Evolutionary conservation across 2,888 invertebrate species (phyloP).

Genomic region (Ligdia adustata): DNA sequence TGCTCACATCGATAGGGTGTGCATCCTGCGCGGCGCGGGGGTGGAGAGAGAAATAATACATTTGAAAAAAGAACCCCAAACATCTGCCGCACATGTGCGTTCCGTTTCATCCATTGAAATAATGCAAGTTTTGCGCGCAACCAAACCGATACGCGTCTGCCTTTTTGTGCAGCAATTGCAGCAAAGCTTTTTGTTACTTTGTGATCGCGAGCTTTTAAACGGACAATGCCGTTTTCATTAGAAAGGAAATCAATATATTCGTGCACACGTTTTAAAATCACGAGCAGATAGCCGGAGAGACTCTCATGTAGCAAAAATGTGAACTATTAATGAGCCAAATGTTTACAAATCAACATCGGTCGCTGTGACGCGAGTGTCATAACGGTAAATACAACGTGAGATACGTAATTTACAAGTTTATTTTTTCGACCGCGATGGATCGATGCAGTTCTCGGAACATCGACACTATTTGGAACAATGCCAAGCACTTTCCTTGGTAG

Average conservation of each 20-base stretch:
- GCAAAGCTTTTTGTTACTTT: slow-evolving; percentile 79
- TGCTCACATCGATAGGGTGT: slow-evolving; percentile 70
- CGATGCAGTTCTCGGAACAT: slow-evolving; percentile 72
- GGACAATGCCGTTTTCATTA: slow-evolving; percentile 70
- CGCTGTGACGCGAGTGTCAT: slow-evolving; percentile 39
- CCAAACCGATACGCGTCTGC: slow-evolving; percentile 62
- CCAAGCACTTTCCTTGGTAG: slow-evolving; percentile 62
- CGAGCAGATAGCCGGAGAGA: slow-evolving; percentile 21
- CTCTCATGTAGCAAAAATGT: slow-evolving; percentile 32
- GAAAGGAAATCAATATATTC: slow-evolving; percentile 73
- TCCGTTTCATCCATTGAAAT: slow-evolving; percentile 68
- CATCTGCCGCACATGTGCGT: slow-evolving; percentile 81
- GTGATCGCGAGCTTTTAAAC: slow-evolving; percentile 72
- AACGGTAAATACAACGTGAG: slow-evolving; percentile 48
- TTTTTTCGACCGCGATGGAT: slow-evolving; percentile 42
- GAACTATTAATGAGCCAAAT: slow-evolving; percentile 39
- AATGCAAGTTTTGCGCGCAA: slow-evolving; percentile 76
- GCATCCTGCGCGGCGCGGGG: slow-evolving; percentile 50
- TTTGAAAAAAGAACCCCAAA: slow-evolving; percentile 77
- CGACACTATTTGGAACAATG: slow-evolving; percentile 61
- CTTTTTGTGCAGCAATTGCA: slow-evolving; percentile 72
- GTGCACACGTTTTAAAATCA: slow-evolving; percentile 50
- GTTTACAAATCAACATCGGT: slow-evolving; percentile 35
- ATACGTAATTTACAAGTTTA: slow-evolving; percentile 59
- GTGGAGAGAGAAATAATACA: slow-evolving; percentile 69